Evolutionary conservation across 2,888 invertebrate species (phyloP), one percentile per base, ranked within the genome.

Genomic region (Mesorhabditis spiculigera): DNA sequence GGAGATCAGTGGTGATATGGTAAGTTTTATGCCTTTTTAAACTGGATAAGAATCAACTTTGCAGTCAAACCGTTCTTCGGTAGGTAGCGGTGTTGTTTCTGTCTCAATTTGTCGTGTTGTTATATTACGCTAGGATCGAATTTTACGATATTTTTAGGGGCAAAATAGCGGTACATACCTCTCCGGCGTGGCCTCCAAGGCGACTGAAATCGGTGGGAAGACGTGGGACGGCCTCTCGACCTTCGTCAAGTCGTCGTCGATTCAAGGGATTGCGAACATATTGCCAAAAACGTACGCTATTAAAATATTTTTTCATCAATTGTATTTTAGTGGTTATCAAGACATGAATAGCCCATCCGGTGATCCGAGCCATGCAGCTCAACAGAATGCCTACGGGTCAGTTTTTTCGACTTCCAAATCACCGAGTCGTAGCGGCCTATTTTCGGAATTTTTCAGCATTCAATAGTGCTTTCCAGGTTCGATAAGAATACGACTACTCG

Each of bases 181-280:
- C 42, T 78, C 77, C 43, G 76, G 78, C 10, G 73, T 83, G 10
- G 76, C 81, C 42, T 75, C 73, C 8, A 80, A 78, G 71, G 85
- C 85, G 4, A 72, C 81, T 0, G 84, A 85, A 73, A 75, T 83
- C 42, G 82, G 84, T 10, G 76, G 79, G 43, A 81, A 79, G 43
- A 81, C 81, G 42, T 82, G 81, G 80, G 81, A 80, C 44, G 81
- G 82, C 3, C 42, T 83, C n/a, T 78, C 77, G 2, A 70, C 69
- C n/a, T 82, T 85, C 66, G 85, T 85, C 43, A 84, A 85, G 67
- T 84, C 83, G n/a, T 79, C 85, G 13, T 84, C 84, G 6, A 72
- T 84, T 13, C 83, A 84, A 67, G 83, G 81, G 5, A 79, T 85
- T 62, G 68, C 71, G 6, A 65, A 63, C 44, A 68, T 73, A 45